phyloP scores from a whole-genome alignment of 2,113 vertebrate species.

The Antennarius striatus region DNA sequence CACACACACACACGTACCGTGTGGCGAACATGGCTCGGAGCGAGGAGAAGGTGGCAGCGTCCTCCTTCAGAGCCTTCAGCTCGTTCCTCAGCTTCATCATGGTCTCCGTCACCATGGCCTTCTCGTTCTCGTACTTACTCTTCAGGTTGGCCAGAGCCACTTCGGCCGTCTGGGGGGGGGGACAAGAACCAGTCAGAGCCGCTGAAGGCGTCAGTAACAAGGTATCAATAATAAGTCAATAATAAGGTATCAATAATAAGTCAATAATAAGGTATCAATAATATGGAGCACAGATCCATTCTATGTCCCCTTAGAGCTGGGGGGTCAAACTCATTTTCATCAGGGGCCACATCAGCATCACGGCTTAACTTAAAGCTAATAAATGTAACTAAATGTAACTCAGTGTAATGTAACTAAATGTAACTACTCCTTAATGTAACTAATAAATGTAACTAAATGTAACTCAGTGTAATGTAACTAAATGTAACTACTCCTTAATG shows the following conservation, averaged over 20 bases:
- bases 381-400: too few species aligned
- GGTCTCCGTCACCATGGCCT: slow-evolving; percentile 96
- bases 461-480: too few species aligned
- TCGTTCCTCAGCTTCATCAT: slow-evolving; percentile 99
- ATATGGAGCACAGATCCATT: too few species aligned
- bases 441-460: too few species aligned
- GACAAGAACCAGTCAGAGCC: slow-evolving; percentile 40
- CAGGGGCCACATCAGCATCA: too few species aligned
- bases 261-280: not conserved
- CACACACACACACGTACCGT: slow-evolving; percentile 75
- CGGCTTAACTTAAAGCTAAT: too few species aligned
- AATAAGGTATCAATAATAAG: too few species aligned
- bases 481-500: too few species aligned
- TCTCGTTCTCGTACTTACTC: slow-evolving; percentile 99
- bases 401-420: too few species aligned
- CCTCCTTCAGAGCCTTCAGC: slow-evolving; percentile 96
- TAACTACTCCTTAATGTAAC: too few species aligned
- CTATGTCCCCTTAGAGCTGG: slow-evolving; percentile 4
- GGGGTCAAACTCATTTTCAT: too few species aligned
- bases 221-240: too few species aligned
- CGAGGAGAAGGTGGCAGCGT: slow-evolving; percentile 97
- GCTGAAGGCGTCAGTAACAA: not conserved
- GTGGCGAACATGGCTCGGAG: slow-evolving; percentile 98
- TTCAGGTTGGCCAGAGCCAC: slow-evolving; percentile 97
- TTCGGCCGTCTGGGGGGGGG: slow-evolving; percentile 87